Evolutionary conservation across 2,888 invertebrate genomes (phyloP).

Genomic region (Falcaria lacertinaria): DNA sequence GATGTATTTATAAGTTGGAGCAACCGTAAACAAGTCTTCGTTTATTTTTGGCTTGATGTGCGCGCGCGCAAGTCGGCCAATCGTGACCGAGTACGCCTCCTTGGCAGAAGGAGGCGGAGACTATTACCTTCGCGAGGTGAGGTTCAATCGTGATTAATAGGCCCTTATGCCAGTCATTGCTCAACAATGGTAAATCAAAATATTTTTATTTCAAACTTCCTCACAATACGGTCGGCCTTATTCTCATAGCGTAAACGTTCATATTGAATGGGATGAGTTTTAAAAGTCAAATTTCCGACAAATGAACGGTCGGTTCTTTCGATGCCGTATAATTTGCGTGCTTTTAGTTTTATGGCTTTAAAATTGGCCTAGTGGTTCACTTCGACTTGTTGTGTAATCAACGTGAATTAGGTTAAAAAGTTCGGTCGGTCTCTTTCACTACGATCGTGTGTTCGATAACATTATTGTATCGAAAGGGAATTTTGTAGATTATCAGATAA

Average conservation of each 20-base stretch:
- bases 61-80: conserved; percentile 2
- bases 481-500: too few species aligned
- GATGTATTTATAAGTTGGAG: conserved; percentile 32
- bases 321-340: conserved; percentile 16
- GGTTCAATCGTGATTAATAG: conserved; percentile 16
- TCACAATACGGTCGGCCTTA: neutral
- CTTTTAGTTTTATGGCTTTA: conserved; percentile 16
- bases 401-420: neutral
- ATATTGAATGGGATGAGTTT: neutral
- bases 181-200: conserved; percentile 20
- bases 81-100: neutral
- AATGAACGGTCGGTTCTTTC: conserved; percentile 9
- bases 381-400: neutral
- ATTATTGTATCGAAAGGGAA: neutral
- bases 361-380: conserved; percentile 12
- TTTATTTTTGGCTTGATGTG: conserved; percentile 8
- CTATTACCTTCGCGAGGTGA: neutral
- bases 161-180: conserved; percentile 9
- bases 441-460: neutral
- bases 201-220: conserved; percentile 11
- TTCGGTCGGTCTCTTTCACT: neutral
- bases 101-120: neutral
- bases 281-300: conserved; percentile 1
- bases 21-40: conserved; percentile 20
- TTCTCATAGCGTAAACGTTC: neutral